Conservation (phyloP, 2,888 invertebrate species). For the Sphecodes monilicornis region DNA sequence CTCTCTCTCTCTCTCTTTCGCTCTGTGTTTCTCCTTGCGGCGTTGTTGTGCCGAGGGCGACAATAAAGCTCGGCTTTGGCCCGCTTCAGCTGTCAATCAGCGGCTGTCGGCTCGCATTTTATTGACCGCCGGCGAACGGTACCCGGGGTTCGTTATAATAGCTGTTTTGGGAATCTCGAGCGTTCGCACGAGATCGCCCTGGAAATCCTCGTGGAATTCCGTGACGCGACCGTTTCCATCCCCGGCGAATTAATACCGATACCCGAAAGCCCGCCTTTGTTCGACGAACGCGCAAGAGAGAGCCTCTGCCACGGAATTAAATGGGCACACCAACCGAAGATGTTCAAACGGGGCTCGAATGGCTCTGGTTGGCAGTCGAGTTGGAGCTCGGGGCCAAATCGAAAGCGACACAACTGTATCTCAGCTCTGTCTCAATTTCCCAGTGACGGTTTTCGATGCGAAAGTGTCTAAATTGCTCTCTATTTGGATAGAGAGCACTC, state of each 20-base stretch:
- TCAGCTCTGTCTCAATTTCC: background rate
- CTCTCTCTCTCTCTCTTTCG: too few species aligned
- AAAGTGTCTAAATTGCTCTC: background rate
- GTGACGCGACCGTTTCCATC: slow-evolving; percentile 9
- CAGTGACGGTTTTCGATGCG: background rate
- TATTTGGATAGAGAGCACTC: background rate
- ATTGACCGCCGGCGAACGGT: slow-evolving; percentile 40
- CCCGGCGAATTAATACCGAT: slow-evolving; percentile 13
- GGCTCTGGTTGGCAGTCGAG: background rate
- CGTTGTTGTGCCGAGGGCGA: slow-evolving; percentile 50
- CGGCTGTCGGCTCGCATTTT: slow-evolving; percentile 47
- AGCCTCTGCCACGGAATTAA: background rate
- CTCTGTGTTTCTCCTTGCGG: background rate
- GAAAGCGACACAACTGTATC: background rate
- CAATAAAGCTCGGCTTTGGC: slow-evolving; percentile 54
- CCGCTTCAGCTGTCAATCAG: slow-evolving; percentile 64
- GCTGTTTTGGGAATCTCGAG: slow-evolving; percentile 44
- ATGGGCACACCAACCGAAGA: background rate
- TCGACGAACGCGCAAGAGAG: background rate
- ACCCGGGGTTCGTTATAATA: slow-evolving; percentile 57
- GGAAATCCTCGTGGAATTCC: slow-evolving; percentile 38
- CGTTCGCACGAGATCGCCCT: slow-evolving; percentile 32
- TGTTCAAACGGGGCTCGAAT: background rate
- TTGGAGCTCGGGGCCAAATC: background rate
- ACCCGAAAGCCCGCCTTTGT: slow-evolving; percentile 16